Percentiles rank a stretch among this genome's conserved stretches.
phyloP scores from a whole-genome alignment of 2,113 vertebrate species.

The Chloebia gouldiae region DNA sequence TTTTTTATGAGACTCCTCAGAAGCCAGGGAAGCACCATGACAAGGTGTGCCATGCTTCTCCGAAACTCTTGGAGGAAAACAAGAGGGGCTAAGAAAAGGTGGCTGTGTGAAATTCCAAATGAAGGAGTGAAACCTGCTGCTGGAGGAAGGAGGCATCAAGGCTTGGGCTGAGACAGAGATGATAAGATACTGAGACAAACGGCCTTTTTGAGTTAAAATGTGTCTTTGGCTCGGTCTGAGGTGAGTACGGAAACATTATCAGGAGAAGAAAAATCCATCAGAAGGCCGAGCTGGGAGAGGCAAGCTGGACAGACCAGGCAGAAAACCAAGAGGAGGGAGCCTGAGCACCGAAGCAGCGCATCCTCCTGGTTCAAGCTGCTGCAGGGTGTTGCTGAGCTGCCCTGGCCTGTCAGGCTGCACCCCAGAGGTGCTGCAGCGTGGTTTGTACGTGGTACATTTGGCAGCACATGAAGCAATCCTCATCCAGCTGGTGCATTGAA shows the following conservation, averaged over 20 bases:
- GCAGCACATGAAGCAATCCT: constrained; percentile 10
- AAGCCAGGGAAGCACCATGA: background rate
- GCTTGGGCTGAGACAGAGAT: constrained; percentile 8
- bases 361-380: background rate
- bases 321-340: background rate
- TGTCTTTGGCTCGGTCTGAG: background rate
- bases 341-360: background rate
- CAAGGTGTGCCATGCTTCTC: background rate
- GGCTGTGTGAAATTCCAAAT: background rate
- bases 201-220: background rate
- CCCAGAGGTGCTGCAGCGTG: background rate
- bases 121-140: background rate
- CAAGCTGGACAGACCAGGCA: background rate
- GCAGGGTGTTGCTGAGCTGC: background rate
- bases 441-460: background rate
- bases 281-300: background rate
- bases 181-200: background rate
- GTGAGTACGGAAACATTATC: background rate
- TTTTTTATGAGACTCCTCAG: background rate
- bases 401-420: background rate
- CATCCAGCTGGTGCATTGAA: background rate
- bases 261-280: background rate
- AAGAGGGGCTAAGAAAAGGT: background rate
- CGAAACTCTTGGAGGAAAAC: background rate
- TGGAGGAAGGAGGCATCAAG: background rate